Evolutionary conservation across 2,113 vertebrate species (phyloP).

Genomic region (Callipepla californica): DNA sequence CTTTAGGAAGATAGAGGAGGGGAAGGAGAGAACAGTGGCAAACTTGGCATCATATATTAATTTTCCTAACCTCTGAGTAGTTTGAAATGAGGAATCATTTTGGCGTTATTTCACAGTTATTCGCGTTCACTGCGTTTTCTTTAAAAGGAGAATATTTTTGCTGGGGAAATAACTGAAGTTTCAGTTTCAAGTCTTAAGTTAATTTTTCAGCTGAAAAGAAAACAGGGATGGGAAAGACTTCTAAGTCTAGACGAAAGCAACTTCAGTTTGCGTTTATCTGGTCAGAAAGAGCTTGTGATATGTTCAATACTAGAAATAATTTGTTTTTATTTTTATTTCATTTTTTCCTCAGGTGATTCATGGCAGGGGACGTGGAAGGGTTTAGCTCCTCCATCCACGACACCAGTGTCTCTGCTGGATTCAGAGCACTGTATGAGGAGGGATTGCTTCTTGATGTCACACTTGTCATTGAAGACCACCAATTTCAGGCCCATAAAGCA

Average conservation of each 20-base stretch:
- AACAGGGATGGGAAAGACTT: neutral
- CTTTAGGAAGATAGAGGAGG: neutral
- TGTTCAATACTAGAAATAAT: constrained; percentile 66
- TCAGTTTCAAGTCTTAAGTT: constrained; percentile 9
- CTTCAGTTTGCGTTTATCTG: constrained; percentile 44
- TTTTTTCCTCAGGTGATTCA: constrained; percentile 89
- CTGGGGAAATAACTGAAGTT: constrained; percentile 27
- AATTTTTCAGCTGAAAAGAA: neutral
- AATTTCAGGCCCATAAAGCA: constrained; percentile 99
- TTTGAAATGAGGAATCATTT: neutral
- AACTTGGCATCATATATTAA: neutral
- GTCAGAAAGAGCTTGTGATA: constrained; percentile 46
- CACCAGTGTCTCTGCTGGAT: constrained; percentile 97
- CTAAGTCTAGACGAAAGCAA: neutral
- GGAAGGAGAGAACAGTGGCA: neutral
- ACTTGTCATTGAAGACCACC: constrained; percentile 97
- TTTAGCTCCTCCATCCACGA: constrained; percentile 99
- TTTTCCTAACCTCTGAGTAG: constrained; percentile 17
- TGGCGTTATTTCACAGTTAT: neutral
- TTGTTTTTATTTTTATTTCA: constrained; percentile 73
- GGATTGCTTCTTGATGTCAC: constrained; percentile 97
- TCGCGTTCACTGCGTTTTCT: constrained; percentile 26
- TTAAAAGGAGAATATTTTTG: neutral
- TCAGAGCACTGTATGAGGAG: constrained; percentile 98
- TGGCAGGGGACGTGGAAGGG: constrained; percentile 99